Base-by-base conservation (phyloP, 1,140 invertebrate genomes). In the Apolygus lucorum region DNA sequence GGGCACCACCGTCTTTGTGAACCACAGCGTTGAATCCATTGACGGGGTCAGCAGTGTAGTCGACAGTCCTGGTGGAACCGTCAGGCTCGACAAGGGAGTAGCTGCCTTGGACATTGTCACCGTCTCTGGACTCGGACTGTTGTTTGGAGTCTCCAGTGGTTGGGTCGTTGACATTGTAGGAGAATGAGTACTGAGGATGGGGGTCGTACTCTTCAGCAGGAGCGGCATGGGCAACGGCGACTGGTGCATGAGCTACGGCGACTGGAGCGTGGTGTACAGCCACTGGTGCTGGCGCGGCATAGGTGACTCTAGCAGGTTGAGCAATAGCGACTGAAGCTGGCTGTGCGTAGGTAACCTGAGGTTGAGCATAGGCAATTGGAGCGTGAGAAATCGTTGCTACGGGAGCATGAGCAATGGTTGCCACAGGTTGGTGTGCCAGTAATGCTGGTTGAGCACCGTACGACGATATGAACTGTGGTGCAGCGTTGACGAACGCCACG, bases 131-230 rank as follows among this genome's bases (percentile, higher is more conserved):
- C 63, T 78, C 78, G 72, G 73, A 75, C 70, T 78, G 77, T 59
- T 73, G 72, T 28, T 78, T 74, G 59, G 76, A 70, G 62, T 78
- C 77, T 28, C 77, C 76, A 28, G 74, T 74, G 24, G 77, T 73
- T 1, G 71, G 71, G 65, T 78, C 76, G 68, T 77, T 74, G n/a
- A 78, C 78, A 22, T 72, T 75, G 69, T 78, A 78, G 67, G 76
- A 72, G 73, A 76, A 78, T 34, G 74, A 71, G 70, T 77, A 77
- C n/a, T 68, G 68, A 13, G 73, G 73, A 69, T 74, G 71, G 1
- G 72, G 63, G 27, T 64, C 63, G 63, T 64, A 64, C 24, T 64
- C 63, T 8, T 64, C 28, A 24, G 72, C 85, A 26, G 63, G 26
- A 8, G 63, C 63, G 13, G 28, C 72, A 0, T 70, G 25, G 34